phyloP scores from a whole-genome alignment of 2,888 invertebrate genomes.

The Nipponacmea schrenckii region DNA sequence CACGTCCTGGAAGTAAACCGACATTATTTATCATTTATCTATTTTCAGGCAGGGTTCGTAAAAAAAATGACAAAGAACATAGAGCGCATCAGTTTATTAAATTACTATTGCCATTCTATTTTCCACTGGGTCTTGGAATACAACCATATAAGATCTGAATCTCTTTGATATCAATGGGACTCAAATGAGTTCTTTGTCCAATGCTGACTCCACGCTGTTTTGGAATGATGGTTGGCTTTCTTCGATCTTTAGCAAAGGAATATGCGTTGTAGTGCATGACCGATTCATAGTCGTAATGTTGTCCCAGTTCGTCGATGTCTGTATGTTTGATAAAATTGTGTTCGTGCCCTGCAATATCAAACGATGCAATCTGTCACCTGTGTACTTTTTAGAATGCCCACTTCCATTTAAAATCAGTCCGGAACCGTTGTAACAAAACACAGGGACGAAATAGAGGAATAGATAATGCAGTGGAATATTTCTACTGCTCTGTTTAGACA shows the following conservation, averaged over 20 bases:
- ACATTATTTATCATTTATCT: background rate
- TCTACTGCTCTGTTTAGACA: no score
- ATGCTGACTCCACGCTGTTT: slow-evolving; percentile 70
- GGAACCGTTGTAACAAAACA: no score
- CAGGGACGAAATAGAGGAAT: no score
- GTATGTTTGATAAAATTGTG: slow-evolving; percentile 45
- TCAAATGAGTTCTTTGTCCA: slow-evolving; percentile 70
- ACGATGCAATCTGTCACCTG: background rate
- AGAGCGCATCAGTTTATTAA: no score
- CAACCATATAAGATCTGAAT: slow-evolving; percentile 67
- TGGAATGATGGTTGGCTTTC: slow-evolving; percentile 70
- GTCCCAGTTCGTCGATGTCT: slow-evolving; percentile 34
- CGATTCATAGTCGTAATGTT: slow-evolving; percentile 80
- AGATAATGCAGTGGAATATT: no score
- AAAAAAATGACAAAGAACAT: no score
- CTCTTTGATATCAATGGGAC: slow-evolving; percentile 65
- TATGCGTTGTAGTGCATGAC: slow-evolving; percentile 80
- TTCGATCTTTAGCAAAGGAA: slow-evolving; percentile 70
- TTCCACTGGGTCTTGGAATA: slow-evolving; percentile 20
- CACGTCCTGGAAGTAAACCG: slow-evolving; percentile 33
- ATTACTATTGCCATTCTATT: no score
- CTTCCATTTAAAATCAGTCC: no score
- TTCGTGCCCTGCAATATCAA: slow-evolving; percentile 35
- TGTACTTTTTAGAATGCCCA: no score
- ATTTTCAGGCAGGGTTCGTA: no score